These are phyloP conservation scores for Ceratina japonica DNA, from an alignment of 1,140 invertebrate species.

Conservation along the genomic window DNA sequence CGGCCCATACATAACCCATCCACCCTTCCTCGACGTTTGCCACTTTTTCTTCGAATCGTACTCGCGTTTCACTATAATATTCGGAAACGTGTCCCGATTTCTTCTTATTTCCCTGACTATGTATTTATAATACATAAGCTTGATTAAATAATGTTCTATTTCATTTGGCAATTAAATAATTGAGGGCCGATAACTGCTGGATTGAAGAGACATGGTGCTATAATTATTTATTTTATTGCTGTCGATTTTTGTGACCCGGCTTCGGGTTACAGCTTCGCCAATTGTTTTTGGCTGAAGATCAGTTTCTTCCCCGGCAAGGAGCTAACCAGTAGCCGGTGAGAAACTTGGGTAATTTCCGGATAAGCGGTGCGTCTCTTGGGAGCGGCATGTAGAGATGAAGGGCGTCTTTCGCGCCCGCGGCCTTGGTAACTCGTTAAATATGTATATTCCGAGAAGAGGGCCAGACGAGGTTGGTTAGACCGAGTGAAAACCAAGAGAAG, in stretches of 20 bases:
- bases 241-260: no score
- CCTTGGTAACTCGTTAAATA: slow-evolving; percentile 74
- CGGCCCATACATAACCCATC: slow-evolving; percentile 7
- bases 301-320: slow-evolving; percentile 1
- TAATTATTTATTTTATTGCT: no score
- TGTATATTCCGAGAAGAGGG: slow-evolving; percentile 67
- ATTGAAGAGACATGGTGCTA: no score
- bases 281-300: neutral
- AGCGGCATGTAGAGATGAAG: slow-evolving; percentile 39
- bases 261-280: neutral
- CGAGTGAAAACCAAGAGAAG: slow-evolving; percentile 50
- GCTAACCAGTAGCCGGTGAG: slow-evolving; percentile 19
- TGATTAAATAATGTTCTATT: no score
- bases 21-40: neutral
- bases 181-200: no score
- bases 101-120: no score
- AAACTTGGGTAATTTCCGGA: slow-evolving; percentile 73
- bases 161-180: no score
- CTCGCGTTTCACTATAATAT: no score
- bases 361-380: slow-evolving; percentile 35
- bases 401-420: slow-evolving; percentile 64
- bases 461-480: slow-evolving; percentile 55
- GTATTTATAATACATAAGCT: no score
- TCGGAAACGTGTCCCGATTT: no score
- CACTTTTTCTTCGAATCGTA: neutral